These are phyloP conservation scores for Malaclemys terrapin DNA, from an alignment of 2,113 vertebrate species.

Conservation along the genomic window DNA sequence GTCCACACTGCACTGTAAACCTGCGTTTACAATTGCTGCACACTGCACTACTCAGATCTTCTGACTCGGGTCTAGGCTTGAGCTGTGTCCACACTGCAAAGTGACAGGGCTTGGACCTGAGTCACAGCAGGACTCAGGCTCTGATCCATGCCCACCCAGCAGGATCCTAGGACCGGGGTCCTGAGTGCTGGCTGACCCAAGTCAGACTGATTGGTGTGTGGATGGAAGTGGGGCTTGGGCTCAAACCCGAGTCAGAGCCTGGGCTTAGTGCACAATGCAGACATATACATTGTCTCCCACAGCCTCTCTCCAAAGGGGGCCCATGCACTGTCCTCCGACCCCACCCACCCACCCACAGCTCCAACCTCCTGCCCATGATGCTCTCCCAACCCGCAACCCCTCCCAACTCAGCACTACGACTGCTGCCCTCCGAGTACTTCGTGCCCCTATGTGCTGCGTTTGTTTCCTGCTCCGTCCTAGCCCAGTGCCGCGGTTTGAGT, in stretches of 20 bases:
- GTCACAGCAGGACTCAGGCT: background rate
- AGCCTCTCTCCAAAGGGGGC: background rate
- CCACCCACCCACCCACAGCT: background rate
- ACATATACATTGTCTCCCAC: background rate
- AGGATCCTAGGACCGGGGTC: background rate
- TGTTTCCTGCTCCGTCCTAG: background rate
- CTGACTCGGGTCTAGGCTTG: background rate
- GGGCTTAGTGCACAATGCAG: background rate
- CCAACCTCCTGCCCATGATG: background rate
- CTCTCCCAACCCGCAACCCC: background rate
- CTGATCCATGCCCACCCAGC: background rate
- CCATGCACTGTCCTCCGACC: background rate
- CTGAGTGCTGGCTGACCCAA: background rate
- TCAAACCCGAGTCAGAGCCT: background rate
- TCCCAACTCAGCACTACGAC: background rate
- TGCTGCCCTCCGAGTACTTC: background rate
- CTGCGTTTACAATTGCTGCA: background rate
- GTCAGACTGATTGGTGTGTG: background rate
- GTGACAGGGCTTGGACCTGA: background rate
- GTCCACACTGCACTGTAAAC: background rate
- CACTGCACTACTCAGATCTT: background rate
- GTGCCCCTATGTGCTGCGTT: background rate
- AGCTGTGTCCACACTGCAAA: background rate
- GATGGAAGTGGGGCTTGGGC: background rate
- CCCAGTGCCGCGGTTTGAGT: background rate